A percentile compares a stretch with the other conserved stretches of the same genome.
Evolutionary conservation across 2,797 vertebrate species (phyloP).

Genomic region (Acrocephalus scirpaceus): DNA sequence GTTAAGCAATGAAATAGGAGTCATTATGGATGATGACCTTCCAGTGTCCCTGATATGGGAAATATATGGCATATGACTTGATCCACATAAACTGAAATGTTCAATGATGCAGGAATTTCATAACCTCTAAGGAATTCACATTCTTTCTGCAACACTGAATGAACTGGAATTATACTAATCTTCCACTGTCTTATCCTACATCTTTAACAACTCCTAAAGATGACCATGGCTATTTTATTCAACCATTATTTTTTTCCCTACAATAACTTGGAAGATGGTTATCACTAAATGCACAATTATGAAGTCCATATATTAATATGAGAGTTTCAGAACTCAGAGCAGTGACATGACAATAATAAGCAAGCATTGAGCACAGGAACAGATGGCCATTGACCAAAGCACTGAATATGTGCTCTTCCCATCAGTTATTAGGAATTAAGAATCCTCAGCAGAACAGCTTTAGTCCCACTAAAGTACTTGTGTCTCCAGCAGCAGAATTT

Average conservation of each 20-base stretch:
- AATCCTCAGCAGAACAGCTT: neutral
- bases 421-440: neutral
- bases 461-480: neutral
- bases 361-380: neutral
- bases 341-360: neutral
- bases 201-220: conserved; percentile 8
- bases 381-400: neutral
- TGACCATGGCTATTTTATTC: neutral
- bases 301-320: neutral
- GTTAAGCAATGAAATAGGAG: neutral
- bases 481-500: neutral
- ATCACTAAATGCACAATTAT: neutral
- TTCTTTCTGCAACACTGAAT: conserved; percentile 31
- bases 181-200: neutral
- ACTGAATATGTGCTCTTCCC: neutral
- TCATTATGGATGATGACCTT: neutral
- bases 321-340: neutral
- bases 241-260: neutral
- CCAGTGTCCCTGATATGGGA: neutral
- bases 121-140: conserved; percentile 26
- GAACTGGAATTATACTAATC: conserved; percentile 18
- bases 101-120: conserved; percentile 43
- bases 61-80: neutral
- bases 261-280: neutral
- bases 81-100: conserved; percentile 24